A percentile compares a stretch with the other conserved stretches of the same genome.
Evolutionary conservation across 2,797 vertebrate genomes (phyloP).

Genomic region (Tamandua tetradactyla): DNA sequence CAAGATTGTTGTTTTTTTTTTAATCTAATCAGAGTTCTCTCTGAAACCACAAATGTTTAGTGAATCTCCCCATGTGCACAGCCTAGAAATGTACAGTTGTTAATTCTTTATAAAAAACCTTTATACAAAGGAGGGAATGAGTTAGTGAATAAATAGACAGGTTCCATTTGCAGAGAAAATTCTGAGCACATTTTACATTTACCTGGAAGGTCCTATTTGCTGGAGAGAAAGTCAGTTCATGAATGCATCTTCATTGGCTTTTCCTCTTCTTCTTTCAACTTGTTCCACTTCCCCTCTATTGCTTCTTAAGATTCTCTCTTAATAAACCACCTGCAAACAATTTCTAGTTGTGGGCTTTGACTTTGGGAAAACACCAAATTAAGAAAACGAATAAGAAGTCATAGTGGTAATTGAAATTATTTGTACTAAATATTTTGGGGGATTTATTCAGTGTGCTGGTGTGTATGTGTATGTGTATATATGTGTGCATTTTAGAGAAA

Average conservation of each 20-base stretch:
- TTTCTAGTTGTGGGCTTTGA: not conserved
- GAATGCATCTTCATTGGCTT: not conserved
- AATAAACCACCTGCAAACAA: not conserved
- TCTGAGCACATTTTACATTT: not conserved
- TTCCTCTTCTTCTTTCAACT: not conserved
- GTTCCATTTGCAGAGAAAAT: not conserved
- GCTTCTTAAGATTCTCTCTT: not conserved
- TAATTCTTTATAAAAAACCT: not conserved
- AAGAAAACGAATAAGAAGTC: not conserved
- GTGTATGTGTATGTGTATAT: not conserved
- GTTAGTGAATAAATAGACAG: not conserved
- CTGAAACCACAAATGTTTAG: not conserved
- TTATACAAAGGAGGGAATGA: not conserved
- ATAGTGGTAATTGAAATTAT: not conserved
- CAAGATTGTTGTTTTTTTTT: not conserved
- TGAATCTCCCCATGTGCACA: not conserved
- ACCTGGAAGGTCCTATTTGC: not conserved
- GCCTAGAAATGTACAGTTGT: not conserved
- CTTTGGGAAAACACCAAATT: not conserved
- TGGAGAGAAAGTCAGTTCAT: not conserved
- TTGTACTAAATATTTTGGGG: not conserved
- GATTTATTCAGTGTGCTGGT: not conserved
- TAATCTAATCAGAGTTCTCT: too few species aligned
- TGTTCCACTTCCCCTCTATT: not conserved
- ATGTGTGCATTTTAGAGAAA: not conserved